phyloP scores from a whole-genome alignment of 2,113 vertebrate species.

The Campylomormyrus numenius region DNA sequence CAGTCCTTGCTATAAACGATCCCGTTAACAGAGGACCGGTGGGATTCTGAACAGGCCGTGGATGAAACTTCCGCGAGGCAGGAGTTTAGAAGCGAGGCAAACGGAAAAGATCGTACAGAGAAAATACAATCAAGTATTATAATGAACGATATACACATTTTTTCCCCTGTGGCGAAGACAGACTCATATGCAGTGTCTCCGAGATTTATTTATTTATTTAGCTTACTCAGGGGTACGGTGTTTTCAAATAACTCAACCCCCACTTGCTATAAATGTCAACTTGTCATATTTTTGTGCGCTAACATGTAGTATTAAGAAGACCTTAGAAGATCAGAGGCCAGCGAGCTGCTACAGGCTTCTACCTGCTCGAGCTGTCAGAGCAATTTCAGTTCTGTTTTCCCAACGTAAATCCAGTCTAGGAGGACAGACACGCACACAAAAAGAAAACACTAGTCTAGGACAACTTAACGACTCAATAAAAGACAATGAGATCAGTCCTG shows the following conservation, averaged over 20 bases:
- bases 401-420: not conserved
- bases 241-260: not conserved
- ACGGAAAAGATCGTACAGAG: not conserved
- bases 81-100: not conserved
- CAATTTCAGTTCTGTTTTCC: not conserved
- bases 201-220: not conserved
- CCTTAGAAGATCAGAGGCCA: constrained; percentile 8
- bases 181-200: not conserved
- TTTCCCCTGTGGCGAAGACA: constrained; percentile 15
- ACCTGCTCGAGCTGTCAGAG: not conserved
- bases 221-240: not conserved
- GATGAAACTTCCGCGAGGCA: not conserved
- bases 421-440: not conserved
- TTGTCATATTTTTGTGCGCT: not conserved
- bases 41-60: not conserved
- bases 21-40: not conserved
- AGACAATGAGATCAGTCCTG: constrained; percentile 24
- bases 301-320: not conserved
- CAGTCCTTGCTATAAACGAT: not conserved
- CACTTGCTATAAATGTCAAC: not conserved
- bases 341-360: not conserved
- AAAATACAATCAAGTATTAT: not conserved
- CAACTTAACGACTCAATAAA: constrained; percentile 24
- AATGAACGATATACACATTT: not conserved
- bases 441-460: constrained; percentile 6